A percentile compares a stretch with the other conserved stretches of the same genome.
Conservation (phyloP, 2,888 invertebrate genomes). For the Campoplex nolae region DNA sequence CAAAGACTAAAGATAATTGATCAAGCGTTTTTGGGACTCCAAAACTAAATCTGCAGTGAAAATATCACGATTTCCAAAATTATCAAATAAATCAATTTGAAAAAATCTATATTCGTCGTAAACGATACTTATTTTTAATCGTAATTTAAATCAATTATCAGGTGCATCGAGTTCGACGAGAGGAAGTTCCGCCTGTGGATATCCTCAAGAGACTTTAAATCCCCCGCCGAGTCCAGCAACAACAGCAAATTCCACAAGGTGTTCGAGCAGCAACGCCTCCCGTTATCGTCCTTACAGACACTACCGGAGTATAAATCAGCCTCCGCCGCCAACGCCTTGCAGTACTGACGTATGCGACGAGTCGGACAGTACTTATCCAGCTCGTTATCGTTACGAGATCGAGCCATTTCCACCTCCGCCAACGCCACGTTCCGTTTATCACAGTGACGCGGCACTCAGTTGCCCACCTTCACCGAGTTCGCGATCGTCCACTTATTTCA, state of each 20-base stretch:
- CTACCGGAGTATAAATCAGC: conserved; percentile 91
- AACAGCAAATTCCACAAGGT: conserved; percentile 87
- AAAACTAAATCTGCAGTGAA: too few species aligned
- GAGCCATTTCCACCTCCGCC: conserved; percentile 92
- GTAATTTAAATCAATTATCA: conserved; percentile 65
- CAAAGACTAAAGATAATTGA: too few species aligned
- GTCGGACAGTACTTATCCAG: conserved; percentile 91
- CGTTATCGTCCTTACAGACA: conserved; percentile 91
- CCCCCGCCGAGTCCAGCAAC: conserved; percentile 96
- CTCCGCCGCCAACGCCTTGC: conserved; percentile 97
- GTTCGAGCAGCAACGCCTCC: conserved; percentile 86
- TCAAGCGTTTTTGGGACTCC: too few species aligned
- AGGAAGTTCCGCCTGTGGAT: conserved; percentile 87
- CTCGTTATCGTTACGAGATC: conserved; percentile 87
- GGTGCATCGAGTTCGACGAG: conserved; percentile 90
- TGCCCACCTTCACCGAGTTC: conserved; percentile 89
- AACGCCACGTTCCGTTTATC: conserved; percentile 91
- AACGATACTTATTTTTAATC: not conserved
- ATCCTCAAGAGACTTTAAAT: conserved; percentile 94
- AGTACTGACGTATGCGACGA: conserved; percentile 97
- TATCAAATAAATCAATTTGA: too few species aligned
- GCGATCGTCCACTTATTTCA: conserved; percentile 91
- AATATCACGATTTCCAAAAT: too few species aligned
- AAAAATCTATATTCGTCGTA: not conserved
- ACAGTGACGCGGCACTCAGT: conserved; percentile 89